A percentile compares a stretch with the other conserved stretches of the same genome.
These are phyloP conservation scores for Alosa sapidissima DNA, from an alignment of 2,797 vertebrate genomes.

Conservation along the genomic window DNA sequence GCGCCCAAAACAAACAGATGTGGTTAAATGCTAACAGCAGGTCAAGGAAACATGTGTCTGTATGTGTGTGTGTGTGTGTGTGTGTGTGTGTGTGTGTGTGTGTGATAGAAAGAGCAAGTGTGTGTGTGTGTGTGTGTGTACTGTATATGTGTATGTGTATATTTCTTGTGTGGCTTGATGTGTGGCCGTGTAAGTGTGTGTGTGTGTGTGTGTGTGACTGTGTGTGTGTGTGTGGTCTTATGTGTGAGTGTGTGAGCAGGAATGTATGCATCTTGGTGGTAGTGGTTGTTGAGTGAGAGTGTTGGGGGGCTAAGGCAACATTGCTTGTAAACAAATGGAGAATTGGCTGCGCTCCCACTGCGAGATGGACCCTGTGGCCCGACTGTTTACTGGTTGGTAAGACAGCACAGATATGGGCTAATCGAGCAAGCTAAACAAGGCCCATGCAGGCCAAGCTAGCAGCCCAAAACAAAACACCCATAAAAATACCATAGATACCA, in stretches of 20 bases:
- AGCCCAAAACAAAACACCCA: conserved; percentile 61
- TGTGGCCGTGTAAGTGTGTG: too few relatives aligned
- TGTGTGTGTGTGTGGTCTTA: not conserved
- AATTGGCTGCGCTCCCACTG: not conserved
- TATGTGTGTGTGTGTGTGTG: not conserved
- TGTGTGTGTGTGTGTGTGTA: not conserved
- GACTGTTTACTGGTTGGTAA: conserved; percentile 8
- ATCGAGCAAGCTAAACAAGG: not conserved
- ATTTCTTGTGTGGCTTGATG: not conserved
- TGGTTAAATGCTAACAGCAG: conserved; percentile 43
- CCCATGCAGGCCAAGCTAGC: conserved; percentile 26
- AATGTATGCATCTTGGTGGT: not conserved
- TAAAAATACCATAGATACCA: conserved; percentile 63
- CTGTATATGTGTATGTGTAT: not conserved
- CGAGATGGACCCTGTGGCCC: not conserved
- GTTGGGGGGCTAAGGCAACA: not conserved
- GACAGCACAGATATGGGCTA: not conserved
- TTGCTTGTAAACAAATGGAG: conserved; percentile 8
- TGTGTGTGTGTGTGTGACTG: not conserved
- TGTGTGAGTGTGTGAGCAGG: not conserved
- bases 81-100: not conserved
- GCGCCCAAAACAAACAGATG: conserved; percentile 39
- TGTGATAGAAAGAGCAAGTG: not conserved
- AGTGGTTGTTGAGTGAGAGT: not conserved
- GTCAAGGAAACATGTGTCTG: not conserved